phyloP scores from a whole-genome alignment of 2,113 vertebrate species.

The Zosterops borbonicus region DNA sequence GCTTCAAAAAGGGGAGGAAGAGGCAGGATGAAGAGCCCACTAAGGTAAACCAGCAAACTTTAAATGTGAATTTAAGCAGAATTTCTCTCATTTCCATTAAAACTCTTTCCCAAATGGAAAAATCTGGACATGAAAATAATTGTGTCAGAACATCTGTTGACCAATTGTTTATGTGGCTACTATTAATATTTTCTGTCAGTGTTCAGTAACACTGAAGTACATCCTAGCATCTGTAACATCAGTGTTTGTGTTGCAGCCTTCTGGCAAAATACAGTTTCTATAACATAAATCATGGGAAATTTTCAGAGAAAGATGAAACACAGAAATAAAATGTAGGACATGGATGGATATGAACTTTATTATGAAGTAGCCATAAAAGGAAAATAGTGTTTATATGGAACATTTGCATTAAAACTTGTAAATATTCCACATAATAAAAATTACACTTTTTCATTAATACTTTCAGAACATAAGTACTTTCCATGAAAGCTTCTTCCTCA shows the following conservation, averaged over 20 bases:
- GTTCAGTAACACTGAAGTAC: background rate
- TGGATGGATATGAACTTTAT: background rate
- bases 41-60: background rate
- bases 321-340: background rate
- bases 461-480: background rate
- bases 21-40: background rate
- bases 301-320: background rate
- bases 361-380: background rate
- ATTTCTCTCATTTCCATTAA: background rate
- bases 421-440: background rate
- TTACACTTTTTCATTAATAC: background rate
- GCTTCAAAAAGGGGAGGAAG: background rate
- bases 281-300: background rate
- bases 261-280: background rate
- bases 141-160: background rate
- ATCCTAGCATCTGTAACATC: background rate
- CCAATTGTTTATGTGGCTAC: background rate
- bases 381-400: background rate
- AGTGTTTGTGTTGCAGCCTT: background rate
- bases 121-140: background rate
- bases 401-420: background rate
- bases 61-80: background rate
- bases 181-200: background rate
- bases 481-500: background rate
- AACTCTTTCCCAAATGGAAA: background rate